Evolutionary conservation across 92 coral and sea anemone species (phyloP).

Genomic region (Porites rus): DNA sequence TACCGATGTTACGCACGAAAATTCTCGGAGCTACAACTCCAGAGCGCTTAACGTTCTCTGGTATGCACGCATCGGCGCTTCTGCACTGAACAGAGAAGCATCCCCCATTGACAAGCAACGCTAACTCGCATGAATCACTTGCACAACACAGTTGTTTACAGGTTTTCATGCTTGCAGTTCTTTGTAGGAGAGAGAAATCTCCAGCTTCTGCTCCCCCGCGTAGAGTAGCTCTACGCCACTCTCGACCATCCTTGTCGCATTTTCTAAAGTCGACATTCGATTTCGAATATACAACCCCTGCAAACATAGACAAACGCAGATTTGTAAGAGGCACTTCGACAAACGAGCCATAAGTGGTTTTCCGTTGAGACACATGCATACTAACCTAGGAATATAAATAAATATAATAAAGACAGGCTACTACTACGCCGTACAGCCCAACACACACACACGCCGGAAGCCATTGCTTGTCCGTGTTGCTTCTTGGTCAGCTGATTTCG

Average conservation of each 20-base stretch:
- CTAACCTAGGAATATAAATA: slow-evolving; percentile 36
- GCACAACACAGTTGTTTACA: slow-evolving; percentile 91
- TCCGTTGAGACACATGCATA: background rate
- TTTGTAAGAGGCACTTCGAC: background rate
- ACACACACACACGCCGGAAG: slow-evolving; percentile 20
- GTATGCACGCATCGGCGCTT: slow-evolving; percentile 80
- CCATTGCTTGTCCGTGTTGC: slow-evolving; percentile 27
- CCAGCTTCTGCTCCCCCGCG: slow-evolving; percentile 89
- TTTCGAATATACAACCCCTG: slow-evolving; percentile 38
- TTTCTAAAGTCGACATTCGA: slow-evolving; percentile 38
- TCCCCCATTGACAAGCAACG: slow-evolving; percentile 74
- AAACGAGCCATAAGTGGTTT: background rate
- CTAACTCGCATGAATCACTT: slow-evolving; percentile 63
- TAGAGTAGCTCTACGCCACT: slow-evolving; percentile 49
- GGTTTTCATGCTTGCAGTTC: slow-evolving; percentile 47
- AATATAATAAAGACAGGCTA: slow-evolving; percentile 1
- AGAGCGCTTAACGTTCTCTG: slow-evolving; percentile 41
- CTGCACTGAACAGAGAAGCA: slow-evolving; percentile 90
- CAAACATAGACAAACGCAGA: background rate
- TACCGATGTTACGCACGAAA: slow-evolving; percentile 62
- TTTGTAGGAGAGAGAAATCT: slow-evolving; percentile 65
- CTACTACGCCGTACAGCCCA: background rate
- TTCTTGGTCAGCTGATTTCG: background rate
- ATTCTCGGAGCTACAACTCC: slow-evolving; percentile 46
- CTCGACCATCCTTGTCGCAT: slow-evolving; percentile 61